These are phyloP conservation scores for Scrobipalpa costella DNA, from an alignment of 2,888 invertebrate species.

Conservation along the genomic window DNA sequence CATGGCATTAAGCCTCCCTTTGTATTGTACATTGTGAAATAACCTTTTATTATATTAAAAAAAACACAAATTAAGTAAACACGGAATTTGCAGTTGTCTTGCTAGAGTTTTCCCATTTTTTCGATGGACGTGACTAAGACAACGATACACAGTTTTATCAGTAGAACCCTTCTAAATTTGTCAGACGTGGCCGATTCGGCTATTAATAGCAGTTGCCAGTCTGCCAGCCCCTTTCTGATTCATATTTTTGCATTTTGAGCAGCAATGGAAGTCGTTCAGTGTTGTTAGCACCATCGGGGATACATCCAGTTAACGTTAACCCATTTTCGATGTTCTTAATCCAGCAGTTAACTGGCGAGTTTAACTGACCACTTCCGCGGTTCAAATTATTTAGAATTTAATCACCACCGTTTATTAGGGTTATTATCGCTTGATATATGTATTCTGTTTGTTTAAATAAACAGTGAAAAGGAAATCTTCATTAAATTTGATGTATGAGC, in stretches of 20 bases:
- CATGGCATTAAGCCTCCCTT: too few species aligned
- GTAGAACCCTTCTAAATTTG: too few species aligned
- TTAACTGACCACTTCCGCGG: slow-evolving; percentile 9
- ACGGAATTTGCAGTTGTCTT: too few species aligned
- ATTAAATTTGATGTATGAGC: background rate
- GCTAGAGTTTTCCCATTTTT: too few species aligned
- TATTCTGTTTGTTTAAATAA: slow-evolving; percentile 1
- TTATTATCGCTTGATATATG: background rate
- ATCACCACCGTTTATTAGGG: slow-evolving; percentile 3
- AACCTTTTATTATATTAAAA: too few species aligned
- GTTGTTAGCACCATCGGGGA: background rate
- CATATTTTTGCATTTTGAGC: background rate
- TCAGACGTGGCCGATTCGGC: too few species aligned
- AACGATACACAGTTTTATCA: too few species aligned
- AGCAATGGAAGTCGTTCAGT: background rate
- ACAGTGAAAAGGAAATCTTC: slow-evolving; percentile 3
- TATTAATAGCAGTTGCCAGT: too few species aligned
- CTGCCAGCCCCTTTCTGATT: background rate
- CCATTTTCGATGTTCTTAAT: slow-evolving; percentile 9
- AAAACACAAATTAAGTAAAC: too few species aligned
- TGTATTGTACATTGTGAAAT: too few species aligned
- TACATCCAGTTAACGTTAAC: slow-evolving; percentile 7
- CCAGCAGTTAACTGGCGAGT: background rate
- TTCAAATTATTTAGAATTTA: background rate
- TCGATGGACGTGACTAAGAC: too few species aligned